Evolutionary conservation across 92 coral and sea anemone species (phyloP), one percentile per base, ranked within the genome.

Genomic region (Montipora capitata): DNA sequence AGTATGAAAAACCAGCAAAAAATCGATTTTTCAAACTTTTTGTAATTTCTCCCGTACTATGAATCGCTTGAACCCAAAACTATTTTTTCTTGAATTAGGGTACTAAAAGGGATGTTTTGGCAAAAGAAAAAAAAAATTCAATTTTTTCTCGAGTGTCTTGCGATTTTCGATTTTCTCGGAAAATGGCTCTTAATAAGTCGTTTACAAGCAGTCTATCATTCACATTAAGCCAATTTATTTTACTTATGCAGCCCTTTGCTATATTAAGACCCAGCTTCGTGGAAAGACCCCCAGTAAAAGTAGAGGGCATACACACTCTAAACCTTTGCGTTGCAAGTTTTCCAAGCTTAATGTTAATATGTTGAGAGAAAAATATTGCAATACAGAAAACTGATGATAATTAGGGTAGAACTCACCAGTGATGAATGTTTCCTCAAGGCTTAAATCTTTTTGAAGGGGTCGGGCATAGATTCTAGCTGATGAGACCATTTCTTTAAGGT

Each of bases 401-500:
- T 63, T 44, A 56, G 77, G 56, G 7, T 67, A 70, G 57, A 82
- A 82, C 87, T 83, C 68, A 64, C 69, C 65, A 64, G 14, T 85
- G 79, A 72, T 40, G 77, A 15, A 40, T 76, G 65, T 27, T 77
- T 80, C 78, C 52, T 86, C 90, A 86, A 86, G 77, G 38, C 66
- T 77, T 61, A 86, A 68, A 68, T 86, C 74, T 85, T 75, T 77
- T 76, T 77, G 78, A 39, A 77, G 74, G 38, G 84, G 84, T 77
- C 78, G 51, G 57, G 77, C 74, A 67, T 76, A 85, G 58, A 76
- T 86, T 86, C 45, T 77, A 14, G 90, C 90, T 45, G 90, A 86
- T 18, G 85, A 44, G 73, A 85, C 67, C 65, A 76, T 65, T 76
- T 85, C 84, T 66, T 85, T 85, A 71, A 85, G 54, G 81, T 85